Evolutionary conservation across 2,888 invertebrate species (phyloP).

Genomic region (Linhomoeus sp.): DNA sequence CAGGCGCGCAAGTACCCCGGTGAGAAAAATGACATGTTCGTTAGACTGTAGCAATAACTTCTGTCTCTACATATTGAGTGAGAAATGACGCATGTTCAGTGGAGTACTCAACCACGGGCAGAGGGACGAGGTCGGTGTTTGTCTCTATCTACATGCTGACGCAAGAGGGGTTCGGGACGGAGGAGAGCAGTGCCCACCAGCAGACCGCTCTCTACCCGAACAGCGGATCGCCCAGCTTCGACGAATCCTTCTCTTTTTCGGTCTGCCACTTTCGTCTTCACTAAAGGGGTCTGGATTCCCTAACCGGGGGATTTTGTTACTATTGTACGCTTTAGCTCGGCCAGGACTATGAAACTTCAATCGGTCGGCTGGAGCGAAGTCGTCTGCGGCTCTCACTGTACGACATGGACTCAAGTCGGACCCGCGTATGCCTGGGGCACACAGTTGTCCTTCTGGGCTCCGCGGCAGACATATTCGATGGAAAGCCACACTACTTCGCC

Average conservation of each 20-base stretch:
- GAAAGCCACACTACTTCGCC: not conserved
- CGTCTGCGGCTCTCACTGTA: not conserved
- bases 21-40: no score
- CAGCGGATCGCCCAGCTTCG: not conserved
- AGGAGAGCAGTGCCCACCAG: not conserved
- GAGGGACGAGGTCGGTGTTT: not conserved
- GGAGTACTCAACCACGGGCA: not conserved
- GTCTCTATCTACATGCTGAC: not conserved
- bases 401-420: not conserved
- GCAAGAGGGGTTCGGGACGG: not conserved
- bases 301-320: no score
- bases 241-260: not conserved
- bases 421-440: not conserved
- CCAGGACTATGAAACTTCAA: not conserved
- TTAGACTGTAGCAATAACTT: not conserved
- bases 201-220: not conserved
- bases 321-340: no score
- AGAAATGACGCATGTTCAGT: no score
- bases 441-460: no score
- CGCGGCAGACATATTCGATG: no score
- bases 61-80: no score
- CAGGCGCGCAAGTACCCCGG: not conserved
- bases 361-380: not conserved
- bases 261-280: not conserved
- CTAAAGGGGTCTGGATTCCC: no score